A percentile compares a stretch with the other conserved stretches of the same genome.
Conservation (phyloP, 2,888 invertebrate species). For the Esperia sulphurella region DNA sequence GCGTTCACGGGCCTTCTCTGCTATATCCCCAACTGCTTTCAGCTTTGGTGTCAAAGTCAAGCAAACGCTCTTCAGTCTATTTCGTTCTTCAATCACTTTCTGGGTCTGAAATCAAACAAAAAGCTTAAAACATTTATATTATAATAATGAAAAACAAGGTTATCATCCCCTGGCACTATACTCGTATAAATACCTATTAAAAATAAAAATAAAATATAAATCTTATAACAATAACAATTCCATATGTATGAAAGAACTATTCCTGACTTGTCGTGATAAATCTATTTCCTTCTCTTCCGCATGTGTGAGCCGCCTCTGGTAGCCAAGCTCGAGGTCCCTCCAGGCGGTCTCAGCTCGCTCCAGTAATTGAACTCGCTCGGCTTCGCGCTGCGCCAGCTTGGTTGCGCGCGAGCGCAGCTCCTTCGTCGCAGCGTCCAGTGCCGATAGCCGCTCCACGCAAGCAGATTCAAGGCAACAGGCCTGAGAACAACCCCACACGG, state of each 20-base stretch:
- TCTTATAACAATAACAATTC: too few relatives aligned
- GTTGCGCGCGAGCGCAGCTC: constrained; percentile 47
- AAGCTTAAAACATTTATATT: too few relatives aligned
- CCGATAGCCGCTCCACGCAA: constrained; percentile 39
- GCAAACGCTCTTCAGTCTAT: constrained; percentile 35
- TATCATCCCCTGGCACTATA: too few relatives aligned
- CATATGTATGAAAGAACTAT: neutral
- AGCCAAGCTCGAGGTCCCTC: constrained; percentile 59
- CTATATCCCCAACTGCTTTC: constrained; percentile 25
- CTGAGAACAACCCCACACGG: constrained; percentile 20
- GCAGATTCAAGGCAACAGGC: constrained; percentile 46
- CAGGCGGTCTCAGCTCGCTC: constrained; percentile 65
- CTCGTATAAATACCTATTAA: too few relatives aligned
- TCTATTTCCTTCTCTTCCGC: constrained; percentile 56
- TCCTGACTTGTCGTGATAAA: constrained; percentile 42
- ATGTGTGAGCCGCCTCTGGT: constrained; percentile 43
- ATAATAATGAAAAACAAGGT: too few relatives aligned
- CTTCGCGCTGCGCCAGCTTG: constrained; percentile 49
- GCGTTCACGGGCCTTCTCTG: constrained; percentile 30
- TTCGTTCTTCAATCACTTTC: constrained; percentile 47
- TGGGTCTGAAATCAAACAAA: constrained; percentile 33
- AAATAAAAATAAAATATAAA: too few relatives aligned
- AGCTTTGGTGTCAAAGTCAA: constrained; percentile 27
- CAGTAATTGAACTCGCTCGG: constrained; percentile 50
- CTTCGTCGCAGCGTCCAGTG: constrained; percentile 36